Base-by-base conservation (phyloP, 2,113 vertebrate genomes). In the Falcunculus frontatus region DNA sequence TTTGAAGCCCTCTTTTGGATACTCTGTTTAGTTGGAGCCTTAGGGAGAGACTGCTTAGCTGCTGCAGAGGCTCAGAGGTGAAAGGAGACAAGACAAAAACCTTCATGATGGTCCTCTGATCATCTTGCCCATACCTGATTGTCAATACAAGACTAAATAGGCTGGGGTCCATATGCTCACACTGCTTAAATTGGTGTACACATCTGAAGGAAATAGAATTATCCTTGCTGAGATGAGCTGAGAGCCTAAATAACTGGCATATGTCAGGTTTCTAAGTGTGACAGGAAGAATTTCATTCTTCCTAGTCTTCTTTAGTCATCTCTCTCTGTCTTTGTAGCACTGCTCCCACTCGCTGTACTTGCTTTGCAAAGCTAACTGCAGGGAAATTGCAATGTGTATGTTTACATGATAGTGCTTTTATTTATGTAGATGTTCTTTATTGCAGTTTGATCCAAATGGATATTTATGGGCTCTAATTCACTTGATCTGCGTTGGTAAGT, bases 391-490 rank as follows among this genome's bases (percentile, higher is more conserved):
- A 1, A 10, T 55, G 16, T 1, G 1, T 57, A 1, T 44, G 13
- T 77, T 70, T 77, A 63, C 10, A 2, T 49, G 33, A 52, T 56
- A 0, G 1, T 81, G 76, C 16, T 56, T 70, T 59, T 33, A 53
- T 95, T 89, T 81, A 94, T 67, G 44, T 78, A 49, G 60, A 70
- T 84, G 37, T 95, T 96, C 44, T 97, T 67, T 93, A 42, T 98
- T 98, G 60, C 97, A 99, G 99, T 99, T 99, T 97, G 98, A 99
- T 97, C 84, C 89, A 75, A 97, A 97, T 1, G 98, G 98, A 85
- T 99, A 99, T 97, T 96, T 98, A 41, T 99, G 99, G 99, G 99
- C 98, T 47, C 41, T 98, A 15, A 94, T 98, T 94, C 99, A 99
- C 83, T 97, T 99, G 67, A 22, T 97, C 92, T 99, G 99, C 94